Evolutionary conservation across 35 echinoderm and acorn worm species (phyloP), one percentile per base, ranked within the genome.

Genomic region (Chiridota heheva): DNA sequence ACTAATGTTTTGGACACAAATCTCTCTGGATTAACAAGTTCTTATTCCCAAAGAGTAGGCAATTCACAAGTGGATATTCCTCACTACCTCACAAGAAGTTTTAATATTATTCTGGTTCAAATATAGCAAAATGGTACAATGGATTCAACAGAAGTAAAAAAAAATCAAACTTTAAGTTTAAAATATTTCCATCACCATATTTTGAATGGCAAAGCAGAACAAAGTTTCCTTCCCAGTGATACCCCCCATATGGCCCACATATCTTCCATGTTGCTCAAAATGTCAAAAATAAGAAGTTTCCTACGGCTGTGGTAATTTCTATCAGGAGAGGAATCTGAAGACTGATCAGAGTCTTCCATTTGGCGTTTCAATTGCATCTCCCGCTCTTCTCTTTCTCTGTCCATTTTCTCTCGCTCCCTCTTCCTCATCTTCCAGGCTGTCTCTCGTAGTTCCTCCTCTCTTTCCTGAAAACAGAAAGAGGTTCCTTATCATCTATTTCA

Each of bases 401-500:
- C 88, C 69, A 76, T 24, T 77, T 83, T 86, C 58, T 96, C 93
- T 58, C 84, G 68, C 80, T 96, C 93, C 27, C 78, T 44, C 43
- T 65, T 60, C 27, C 93, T 72, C 72, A 96, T 90, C 72, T 88
- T 86, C 38, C 93, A 46, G 20, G 88, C 78, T 39, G 69, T 86
- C 42, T 96, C 93, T 46, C 84, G 78, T 8, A 96, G 78, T 36
- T 86, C 93, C 42, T 96, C 84, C 51, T 96, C 93, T 36, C 92
- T 39, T 5, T 89, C 88, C 93, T 96, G 57, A 36, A 70, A 15
- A 61, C 18, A 92, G 10, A 46, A 37, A 57, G 1, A 69, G 10
- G 60, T 2, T 24, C 10, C 20, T 24, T 18, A 65, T 7, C 10
- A 53, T 13, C 10, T n/a, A 53, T 53, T 53, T 53, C 48, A 53